phyloP scores from a whole-genome alignment of 2,113 vertebrate species.

The Gallinago media region DNA sequence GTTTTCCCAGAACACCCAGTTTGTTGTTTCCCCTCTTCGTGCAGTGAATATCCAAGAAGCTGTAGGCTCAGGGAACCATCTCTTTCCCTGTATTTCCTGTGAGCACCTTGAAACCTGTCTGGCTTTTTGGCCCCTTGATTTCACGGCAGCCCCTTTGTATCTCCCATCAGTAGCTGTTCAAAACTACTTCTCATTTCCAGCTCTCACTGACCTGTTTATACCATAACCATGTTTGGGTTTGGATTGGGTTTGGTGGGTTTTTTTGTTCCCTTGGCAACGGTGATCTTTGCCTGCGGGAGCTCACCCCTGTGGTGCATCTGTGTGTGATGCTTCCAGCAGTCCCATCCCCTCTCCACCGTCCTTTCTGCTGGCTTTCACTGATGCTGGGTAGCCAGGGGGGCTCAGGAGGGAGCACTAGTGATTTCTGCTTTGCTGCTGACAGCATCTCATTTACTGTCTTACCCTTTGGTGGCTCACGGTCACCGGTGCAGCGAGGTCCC shows the following conservation, averaged over 20 bases:
- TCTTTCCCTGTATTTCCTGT: not conserved
- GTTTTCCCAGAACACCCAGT: not conserved
- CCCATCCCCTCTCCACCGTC: not conserved
- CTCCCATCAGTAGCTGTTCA: not conserved
- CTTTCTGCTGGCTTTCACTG: not conserved
- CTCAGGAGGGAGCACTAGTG: fast-evolving
- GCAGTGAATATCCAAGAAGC: not conserved
- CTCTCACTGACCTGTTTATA: not conserved
- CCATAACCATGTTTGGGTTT: not conserved
- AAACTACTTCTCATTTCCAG: not conserved
- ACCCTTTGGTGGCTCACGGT: fast-evolving
- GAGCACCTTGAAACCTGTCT: not conserved
- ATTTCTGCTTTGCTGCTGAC: not conserved
- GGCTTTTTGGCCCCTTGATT: not conserved
- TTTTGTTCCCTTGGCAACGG: not conserved
- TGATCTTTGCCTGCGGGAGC: not conserved
- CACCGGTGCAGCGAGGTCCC: fast-evolving
- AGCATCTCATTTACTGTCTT: not conserved
- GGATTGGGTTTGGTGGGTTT: not conserved
- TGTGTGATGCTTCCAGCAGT: not conserved
- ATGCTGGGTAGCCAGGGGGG: not conserved
- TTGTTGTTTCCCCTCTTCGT: not conserved
- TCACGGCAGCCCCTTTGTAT: not conserved
- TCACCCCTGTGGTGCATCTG: not conserved
- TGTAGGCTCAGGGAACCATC: not conserved